Evolutionary conservation across 2,797 vertebrate species (phyloP), one percentile per base, ranked within the genome.

Genomic region (Galagoides demidoff): DNA sequence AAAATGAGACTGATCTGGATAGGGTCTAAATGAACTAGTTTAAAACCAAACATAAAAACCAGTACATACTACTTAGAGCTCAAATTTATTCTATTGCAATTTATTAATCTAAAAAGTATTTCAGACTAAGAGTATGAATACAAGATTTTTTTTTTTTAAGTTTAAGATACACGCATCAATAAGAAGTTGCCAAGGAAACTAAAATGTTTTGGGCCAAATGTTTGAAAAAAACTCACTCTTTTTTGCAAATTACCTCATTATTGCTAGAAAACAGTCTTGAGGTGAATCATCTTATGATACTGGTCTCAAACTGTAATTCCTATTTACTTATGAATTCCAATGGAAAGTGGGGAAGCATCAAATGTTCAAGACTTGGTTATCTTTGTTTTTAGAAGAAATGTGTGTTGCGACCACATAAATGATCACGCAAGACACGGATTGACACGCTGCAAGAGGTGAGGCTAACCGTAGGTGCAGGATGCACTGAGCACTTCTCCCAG

Each of bases 341-440:
- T 37, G 17, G 19, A 14, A 87, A 23, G 19, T 37, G 9, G 82
- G 25, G 55, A 89, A n/a, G 9, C 52, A 79, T 19, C 34, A 68
- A 59, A 68, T 87, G 29, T 78, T 34, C 94, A 94, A 97, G 94
- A 97, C 84, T 96, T 98, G 92, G 85, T 91, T 95, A 92, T 27
- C 22, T 78, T 96, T 97, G 93, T 97, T 86, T 98, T 98, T 97
- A 95, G 95, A 97, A 97, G 89, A 98, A 96, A 97, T 97, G 95
- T 96, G 96, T 43, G 39, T 43, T 43, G 39, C 39, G 39, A 43
- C 39, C 39, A 7, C 39, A 43, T 43, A 43, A 43, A 43, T 43
- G 39, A 43, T 43, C 39, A 43, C 39, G 39, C 6, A 1, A 43
- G 39, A 43, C 39, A 43, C 6, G 39, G 39, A 43, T 43, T 43